Percentiles rank a stretch among this genome's conserved stretches.
These are phyloP conservation scores for Bubalus kerabau DNA, from an alignment of 2,113 vertebrate genomes.

Conservation along the genomic window DNA sequence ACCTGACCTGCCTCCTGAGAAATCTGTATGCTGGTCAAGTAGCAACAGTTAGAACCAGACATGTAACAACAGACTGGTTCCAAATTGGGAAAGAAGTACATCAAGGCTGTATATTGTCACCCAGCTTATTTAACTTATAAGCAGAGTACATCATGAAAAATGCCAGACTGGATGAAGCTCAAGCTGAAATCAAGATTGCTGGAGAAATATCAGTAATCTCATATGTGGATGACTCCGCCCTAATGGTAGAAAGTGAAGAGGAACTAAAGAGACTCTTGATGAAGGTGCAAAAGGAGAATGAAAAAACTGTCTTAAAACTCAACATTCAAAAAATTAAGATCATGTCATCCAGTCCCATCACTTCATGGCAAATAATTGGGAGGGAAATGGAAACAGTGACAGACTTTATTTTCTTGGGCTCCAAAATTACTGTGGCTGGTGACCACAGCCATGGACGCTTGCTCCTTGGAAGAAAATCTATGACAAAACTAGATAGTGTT, in stretches of 20 bases:
- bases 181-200: background rate
- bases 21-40: background rate
- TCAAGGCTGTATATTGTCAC: background rate
- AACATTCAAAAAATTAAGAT: background rate
- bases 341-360: background rate
- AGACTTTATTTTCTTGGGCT: background rate
- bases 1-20: background rate
- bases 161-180: background rate
- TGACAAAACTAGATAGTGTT: background rate
- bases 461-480: background rate
- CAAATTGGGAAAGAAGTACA: background rate
- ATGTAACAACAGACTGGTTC: background rate
- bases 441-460: background rate
- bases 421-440: background rate
- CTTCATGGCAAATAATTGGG: background rate
- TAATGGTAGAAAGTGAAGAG: background rate
- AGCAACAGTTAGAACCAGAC: background rate
- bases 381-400: background rate
- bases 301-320: background rate
- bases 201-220: background rate
- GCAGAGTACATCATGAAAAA: background rate
- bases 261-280: background rate
- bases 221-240: background rate
- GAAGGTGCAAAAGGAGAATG: background rate
- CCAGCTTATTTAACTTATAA: background rate